Percentiles rank a stretch among this genome's conserved stretches.
Evolutionary conservation across 35 echinoderm and acorn worm species (phyloP).

Genomic region (Lytechinus pictus): DNA sequence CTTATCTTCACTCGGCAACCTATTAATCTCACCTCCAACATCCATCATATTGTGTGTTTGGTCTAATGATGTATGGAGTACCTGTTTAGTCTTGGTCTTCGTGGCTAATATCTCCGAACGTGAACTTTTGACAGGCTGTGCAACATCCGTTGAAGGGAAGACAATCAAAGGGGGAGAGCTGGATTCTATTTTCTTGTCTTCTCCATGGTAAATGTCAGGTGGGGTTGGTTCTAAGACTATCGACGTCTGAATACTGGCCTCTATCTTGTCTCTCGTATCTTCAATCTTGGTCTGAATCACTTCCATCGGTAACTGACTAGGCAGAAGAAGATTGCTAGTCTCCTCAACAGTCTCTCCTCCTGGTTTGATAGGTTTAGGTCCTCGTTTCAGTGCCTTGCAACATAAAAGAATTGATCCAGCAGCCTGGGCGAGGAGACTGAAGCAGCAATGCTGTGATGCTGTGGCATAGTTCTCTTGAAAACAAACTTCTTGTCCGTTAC

Average conservation of each 20-base stretch:
- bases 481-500: background rate
- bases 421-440: slow-evolving; percentile 12
- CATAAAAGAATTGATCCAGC: slow-evolving; percentile 24
- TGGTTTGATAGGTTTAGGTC: background rate
- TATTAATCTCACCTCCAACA: background rate
- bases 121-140: background rate
- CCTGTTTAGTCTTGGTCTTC: background rate
- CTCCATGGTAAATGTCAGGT: background rate
- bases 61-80: background rate
- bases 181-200: background rate
- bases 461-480: slow-evolving; percentile 15
- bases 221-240: slow-evolving; percentile 3
- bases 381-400: background rate
- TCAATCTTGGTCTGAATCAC: slow-evolving; percentile 12
- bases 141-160: background rate
- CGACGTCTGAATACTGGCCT: background rate
- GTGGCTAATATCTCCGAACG: background rate
- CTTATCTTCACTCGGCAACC: background rate
- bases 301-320: background rate
- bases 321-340: background rate
- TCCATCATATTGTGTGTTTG: background rate
- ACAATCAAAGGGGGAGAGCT: background rate
- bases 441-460: slow-evolving; percentile 15
- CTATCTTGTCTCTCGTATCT: background rate
- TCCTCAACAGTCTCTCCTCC: slow-evolving; percentile 3